Evolutionary conservation across 2,888 invertebrate species (phyloP), one percentile per base, ranked within the genome.

Genomic region (Eucriotettix oculatus): DNA sequence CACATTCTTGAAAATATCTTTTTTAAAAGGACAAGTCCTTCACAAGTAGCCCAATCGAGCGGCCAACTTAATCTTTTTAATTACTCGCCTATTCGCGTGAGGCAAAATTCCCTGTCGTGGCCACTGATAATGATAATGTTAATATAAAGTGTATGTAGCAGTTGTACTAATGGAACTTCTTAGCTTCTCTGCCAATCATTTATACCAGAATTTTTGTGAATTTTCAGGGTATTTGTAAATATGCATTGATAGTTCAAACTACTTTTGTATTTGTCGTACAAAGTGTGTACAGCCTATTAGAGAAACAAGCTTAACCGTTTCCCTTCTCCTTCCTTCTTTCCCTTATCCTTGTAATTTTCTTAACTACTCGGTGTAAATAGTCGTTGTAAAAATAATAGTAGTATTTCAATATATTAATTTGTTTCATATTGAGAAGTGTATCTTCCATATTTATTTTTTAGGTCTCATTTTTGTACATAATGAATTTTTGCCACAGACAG

Each of bases 151-250:
- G 57, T 63, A 58, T 41, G 59, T 62, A 58, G 62, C 56, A 64
- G 54, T 57, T 60, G 58, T 57, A 60, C 58, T 59, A 58, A 48
- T 60, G 56, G 60, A 52, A 52, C 60, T 56, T 61, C 59, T 58
- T 61, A 61, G 65, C 58, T 42, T 64, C 65, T 64, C 64, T 64
- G 65, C 64, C 65, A 63, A 65, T 63, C 58, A 61, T 65, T 64
- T 58, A 58, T n/a, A 55, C 43, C 60, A 60, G 61, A 61, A 61
- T 62, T 64, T 64, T 64, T 62, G 60, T 64, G 61, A 63, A 63
- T 65, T 65, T 65, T 65, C 66, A 65, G 66, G 65, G 66, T 66
- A 67, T 64, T 64, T 67, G 65, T 67, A 67, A 65, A 66, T 66
- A 66, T 62, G 64, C 65, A 63, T 62, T 59, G 61, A 63, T 62